These are phyloP conservation scores for Nezara viridula DNA, from an alignment of 2,888 invertebrate species.

Conservation along the genomic window DNA sequence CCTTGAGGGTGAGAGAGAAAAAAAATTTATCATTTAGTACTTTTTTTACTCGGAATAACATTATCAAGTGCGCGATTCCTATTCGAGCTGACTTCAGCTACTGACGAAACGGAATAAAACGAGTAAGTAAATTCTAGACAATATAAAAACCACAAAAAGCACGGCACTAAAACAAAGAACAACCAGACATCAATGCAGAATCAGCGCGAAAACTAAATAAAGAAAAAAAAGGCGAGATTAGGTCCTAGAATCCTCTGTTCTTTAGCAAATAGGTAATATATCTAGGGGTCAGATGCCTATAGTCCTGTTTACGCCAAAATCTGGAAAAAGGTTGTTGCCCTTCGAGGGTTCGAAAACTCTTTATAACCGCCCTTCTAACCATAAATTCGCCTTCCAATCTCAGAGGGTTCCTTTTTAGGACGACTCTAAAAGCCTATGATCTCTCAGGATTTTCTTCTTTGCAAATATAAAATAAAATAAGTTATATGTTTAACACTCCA, in stretches of 20 bases:
- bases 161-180: neutral
- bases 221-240: neutral
- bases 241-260: neutral
- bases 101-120: neutral
- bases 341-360: neutral
- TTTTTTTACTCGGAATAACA: neutral
- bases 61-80: neutral
- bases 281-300: neutral
- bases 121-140: neutral
- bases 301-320: constrained; percentile 27
- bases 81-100: neutral
- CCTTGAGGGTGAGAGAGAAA: no score
- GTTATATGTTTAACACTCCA: no score
- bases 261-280: neutral
- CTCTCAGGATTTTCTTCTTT: neutral
- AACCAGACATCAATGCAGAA: neutral
- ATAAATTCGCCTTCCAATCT: constrained; percentile 7
- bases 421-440: neutral
- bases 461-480: no score
- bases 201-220: neutral
- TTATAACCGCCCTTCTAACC: neutral
- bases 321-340: constrained; percentile 3
- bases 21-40: no score
- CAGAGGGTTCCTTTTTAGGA: neutral
- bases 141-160: neutral